Base-by-base conservation (phyloP, 2,888 invertebrate genomes). In the Myopa tessellatipennis region DNA sequence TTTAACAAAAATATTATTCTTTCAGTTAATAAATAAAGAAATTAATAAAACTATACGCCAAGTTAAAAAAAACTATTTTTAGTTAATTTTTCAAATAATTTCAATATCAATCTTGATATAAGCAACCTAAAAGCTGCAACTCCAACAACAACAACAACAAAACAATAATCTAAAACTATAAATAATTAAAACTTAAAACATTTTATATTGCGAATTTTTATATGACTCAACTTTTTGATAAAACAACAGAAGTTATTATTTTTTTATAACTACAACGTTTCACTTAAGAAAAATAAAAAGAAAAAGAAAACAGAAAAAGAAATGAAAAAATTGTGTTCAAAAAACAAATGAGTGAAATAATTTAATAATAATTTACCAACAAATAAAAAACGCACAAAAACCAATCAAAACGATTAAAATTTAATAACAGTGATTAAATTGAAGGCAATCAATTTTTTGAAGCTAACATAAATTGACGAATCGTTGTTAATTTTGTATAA, bases 151-250 rank as follows among this genome's bases (percentile, higher is more conserved):
- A 70, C 34, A n/a, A 58, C 34, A 55, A 8, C 18, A 69, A 16
- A 36, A 70, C 45, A 50, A 50, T 70, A 61, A 65, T 55, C 26
- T 65, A 38, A 36, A 34, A 36, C 36, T 38, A 61, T 38, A 18
- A 40, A 68, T 67, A 75, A 75, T 10, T 34, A 50, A 63, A 67
- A 68, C 36, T 36, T 8, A 8, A 55, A 58, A 75, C 60, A 40
- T 68, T 75, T 67, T 76, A 65, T 40, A 71, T 40, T 58, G 52
- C 26, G 52, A 74, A 79, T 70, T 80, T 80, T 80, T 80, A 69
- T 79, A 80, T 74, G 72, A 77, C 67, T 68, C 68, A 45, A 50
- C 71, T 76, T 79, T 80, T 80, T 80, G 79, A 79, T 79, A 79
- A 77, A 74, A 26, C 1, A 76, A 77, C 45, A 36, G 55, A 45